Evolutionary conservation across 2,113 vertebrate genomes (phyloP), one percentile per base, ranked within the genome.

Genomic region (Melanotaenia duboulayi): DNA sequence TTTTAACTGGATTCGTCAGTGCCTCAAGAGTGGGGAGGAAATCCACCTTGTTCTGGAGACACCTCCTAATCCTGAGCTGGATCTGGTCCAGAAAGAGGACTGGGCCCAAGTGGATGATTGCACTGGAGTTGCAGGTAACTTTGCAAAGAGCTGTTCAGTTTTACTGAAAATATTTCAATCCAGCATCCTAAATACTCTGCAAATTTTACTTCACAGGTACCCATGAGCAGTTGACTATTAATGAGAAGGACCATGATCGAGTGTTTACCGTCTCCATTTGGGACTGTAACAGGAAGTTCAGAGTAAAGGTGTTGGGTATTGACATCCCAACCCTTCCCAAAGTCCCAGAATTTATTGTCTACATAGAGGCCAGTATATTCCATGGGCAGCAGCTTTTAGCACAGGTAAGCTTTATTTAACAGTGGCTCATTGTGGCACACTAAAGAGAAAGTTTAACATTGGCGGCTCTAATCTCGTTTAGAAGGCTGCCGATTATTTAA

Each of bases 261-360:
- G 95, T 99, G 37, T 98, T 99, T 83, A 99, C 97, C n/a, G 94
- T 99, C 87, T 99, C 97, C 6, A 91, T 99, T 85, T 99, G 98
- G 97, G 98, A 99, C 87, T 99, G 98, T 58, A 96, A 97, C 81
- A 94, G 96, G 66, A 99, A 95, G 82, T 98, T 99, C 81, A 94
- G 98, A 49, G 95, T 99, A 64, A 99, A 99, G 89, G 94, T 99
- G 73, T 87, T 97, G 80, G 98, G 97, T 8, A 96, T 99, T 0
- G 98, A 99, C 84, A 97, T 99, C 57, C 98, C 97, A 0, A 82
- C 94, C 14, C 90, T 99, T 51, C 97, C 97, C 6, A 95, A 96
- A 71, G 96, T 96, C 76, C 91, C 96, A 0, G 98, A 99, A 56
- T 94, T 97, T 19, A 95, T 95, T 0, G 96, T 98, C 10, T 99